These are phyloP conservation scores for Toxostoma redivivum DNA, from an alignment of 2,113 vertebrate genomes.

Conservation along the genomic window DNA sequence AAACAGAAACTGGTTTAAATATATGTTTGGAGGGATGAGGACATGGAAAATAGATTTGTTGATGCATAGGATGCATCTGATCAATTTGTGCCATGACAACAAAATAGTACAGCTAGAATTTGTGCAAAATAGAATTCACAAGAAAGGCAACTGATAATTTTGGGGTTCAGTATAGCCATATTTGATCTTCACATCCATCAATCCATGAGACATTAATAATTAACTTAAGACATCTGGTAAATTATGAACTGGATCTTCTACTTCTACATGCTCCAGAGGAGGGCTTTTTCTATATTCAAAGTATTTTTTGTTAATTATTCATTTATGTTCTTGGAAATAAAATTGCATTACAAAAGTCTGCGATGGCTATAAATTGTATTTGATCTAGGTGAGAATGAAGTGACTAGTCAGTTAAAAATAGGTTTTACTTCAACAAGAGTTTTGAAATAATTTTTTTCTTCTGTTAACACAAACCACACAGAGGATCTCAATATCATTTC, in stretches of 20 bases:
- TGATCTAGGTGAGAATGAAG: background rate
- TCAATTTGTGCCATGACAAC: background rate
- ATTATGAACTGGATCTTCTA: background rate
- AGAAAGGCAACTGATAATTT: background rate
- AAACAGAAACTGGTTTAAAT: background rate
- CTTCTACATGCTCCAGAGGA: background rate
- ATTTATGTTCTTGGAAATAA: background rate
- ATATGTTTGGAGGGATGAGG: background rate
- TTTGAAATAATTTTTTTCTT: background rate
- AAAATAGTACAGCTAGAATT: background rate
- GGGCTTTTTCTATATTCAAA: background rate
- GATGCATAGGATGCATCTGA: background rate
- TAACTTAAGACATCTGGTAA: background rate
- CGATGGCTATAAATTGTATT: background rate
- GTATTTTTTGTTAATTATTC: background rate
- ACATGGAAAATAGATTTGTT: background rate
- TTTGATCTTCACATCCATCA: conserved; percentile 14
- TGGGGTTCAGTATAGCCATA: background rate
- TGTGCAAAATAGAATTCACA: background rate
- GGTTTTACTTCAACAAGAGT: background rate
- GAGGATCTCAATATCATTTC: background rate
- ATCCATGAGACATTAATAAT: background rate
- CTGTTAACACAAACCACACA: conserved; percentile 23
- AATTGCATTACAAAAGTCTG: background rate
- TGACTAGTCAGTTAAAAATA: background rate